Base-by-base conservation (phyloP, 1,140 invertebrate species). In the Pseudomyrmex gracilis region DNA sequence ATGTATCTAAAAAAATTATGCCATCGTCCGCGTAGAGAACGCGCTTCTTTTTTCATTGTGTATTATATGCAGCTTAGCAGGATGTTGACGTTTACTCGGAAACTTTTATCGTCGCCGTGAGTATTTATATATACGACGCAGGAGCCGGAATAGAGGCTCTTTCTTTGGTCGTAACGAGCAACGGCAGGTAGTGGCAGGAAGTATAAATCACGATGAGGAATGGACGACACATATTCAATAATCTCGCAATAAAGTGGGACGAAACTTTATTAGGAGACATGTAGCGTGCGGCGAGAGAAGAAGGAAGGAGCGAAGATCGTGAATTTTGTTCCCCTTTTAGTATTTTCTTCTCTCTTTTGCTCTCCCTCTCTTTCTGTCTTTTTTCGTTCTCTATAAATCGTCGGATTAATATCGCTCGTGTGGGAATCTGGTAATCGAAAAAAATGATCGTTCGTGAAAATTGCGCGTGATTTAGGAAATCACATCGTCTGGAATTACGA, bases 201-300 rank as follows among this genome's bases (percentile, higher is more conserved):
- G 55, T 60, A 84, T 86, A 84, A 84, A 86, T 86, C 85, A 78
- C 34, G 51, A 71, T 84, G 73, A 83, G 61, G 77, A 84, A 84
- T 61, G 83, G 70, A 70, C 74, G 67, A 82, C 61, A 82, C 61
- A 57, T 51, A 73, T 82, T 86, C 83, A 85, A 85, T 86, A 85
- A 71, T 61, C 66, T 67, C 64, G 82, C 67, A 84, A 86, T 71
- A 84, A 68, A 84, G 70, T 63, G 60, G 67, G 60, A 84, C 74
- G 73, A 76, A 84, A 84, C 73, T 77, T 84, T 84, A 86, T 86
- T 86, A 86, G 82, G 67, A 84, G 67, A 86, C 66, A 22, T 74
- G 74, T 51, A 63, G 24, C 63, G 67, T 5, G 51, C 34, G 12
- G 34, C 22, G 45, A 78, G 34, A 67, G 61, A 2, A 17, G n/a